Conservation (phyloP, 2,797 vertebrate species). For the Acanthurus leucopareius region DNA sequence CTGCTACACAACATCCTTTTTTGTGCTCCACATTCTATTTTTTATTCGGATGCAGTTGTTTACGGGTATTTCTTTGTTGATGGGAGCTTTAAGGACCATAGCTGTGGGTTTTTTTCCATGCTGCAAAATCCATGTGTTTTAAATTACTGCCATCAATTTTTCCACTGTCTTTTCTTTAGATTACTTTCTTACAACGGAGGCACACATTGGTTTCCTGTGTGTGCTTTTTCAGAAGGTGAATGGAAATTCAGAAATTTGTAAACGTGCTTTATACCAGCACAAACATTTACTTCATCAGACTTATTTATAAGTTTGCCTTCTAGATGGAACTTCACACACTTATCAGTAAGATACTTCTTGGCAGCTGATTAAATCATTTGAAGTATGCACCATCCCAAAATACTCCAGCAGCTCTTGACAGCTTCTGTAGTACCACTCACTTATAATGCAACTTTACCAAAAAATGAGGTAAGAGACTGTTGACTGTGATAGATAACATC, state of each 20-base stretch:
- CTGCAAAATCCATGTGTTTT: constrained; percentile 24
- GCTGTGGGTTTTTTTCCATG: constrained; percentile 11
- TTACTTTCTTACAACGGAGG: constrained; percentile 4
- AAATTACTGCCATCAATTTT: constrained; percentile 1
- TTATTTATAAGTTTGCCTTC: not conserved
- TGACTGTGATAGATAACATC: not conserved
- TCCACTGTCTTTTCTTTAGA: not conserved
- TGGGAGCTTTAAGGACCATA: constrained; percentile 33
- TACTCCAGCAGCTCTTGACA: not conserved
- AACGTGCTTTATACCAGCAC: not conserved
- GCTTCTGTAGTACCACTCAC: not conserved
- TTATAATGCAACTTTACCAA: not conserved
- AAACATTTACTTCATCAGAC: not conserved
- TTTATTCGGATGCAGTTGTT: constrained; percentile 41
- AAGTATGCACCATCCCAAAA: not conserved
- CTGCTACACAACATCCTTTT: constrained; percentile 33
- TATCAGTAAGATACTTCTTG: not conserved
- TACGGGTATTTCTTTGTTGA: constrained; percentile 34
- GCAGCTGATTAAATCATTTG: constrained; percentile 5
- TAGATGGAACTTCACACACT: not conserved
- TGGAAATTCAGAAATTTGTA: not conserved
- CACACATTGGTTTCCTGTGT: not conserved
- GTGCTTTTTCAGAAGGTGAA: constrained; percentile 1
- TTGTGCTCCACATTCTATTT: constrained; percentile 16
- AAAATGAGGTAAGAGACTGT: not conserved